A percentile compares a stretch with the other conserved stretches of the same genome.
Evolutionary conservation across 2,888 invertebrate genomes (phyloP).

Genomic region (Seira sanloemensis): DNA sequence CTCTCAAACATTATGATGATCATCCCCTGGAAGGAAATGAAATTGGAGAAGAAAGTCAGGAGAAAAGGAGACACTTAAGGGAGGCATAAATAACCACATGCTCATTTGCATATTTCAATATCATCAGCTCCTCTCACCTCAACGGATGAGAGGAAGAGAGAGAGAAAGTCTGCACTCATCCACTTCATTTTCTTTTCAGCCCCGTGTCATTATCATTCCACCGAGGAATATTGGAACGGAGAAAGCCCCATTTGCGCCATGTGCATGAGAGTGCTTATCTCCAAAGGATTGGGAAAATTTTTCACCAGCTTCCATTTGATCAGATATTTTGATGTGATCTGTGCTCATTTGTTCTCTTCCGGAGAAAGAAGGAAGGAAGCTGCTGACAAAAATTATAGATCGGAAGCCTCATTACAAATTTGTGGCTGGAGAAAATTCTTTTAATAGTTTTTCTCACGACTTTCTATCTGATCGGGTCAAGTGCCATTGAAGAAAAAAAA

Average conservation of each 20-base stretch:
- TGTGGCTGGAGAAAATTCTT: too few species aligned
- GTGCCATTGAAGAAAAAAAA: background rate
- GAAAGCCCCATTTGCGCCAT: background rate
- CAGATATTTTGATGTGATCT: too few species aligned
- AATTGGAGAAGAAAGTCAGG: background rate
- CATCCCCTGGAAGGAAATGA: background rate
- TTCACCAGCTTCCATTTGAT: too few species aligned
- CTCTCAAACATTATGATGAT: background rate
- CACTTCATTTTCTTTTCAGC: constrained; percentile 8
- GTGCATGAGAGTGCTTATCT: too few species aligned
- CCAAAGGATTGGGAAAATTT: background rate
- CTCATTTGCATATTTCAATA: constrained; percentile 16
- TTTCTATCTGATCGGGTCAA: constrained; percentile 5
- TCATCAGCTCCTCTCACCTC: constrained; percentile 2
- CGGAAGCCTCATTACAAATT: too few species aligned
- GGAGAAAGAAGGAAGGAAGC: background rate
- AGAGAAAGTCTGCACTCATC: background rate
- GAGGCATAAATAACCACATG: constrained; percentile 10
- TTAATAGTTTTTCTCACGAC: too few species aligned
- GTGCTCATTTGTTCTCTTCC: background rate
- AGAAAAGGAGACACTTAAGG: background rate
- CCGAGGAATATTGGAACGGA: background rate
- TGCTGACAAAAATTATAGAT: too few species aligned
- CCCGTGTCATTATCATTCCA: background rate
- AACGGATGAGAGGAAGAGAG: background rate